Evolutionary conservation across 1,140 invertebrate genomes (phyloP).

Genomic region (Notospermus geniculatus): DNA sequence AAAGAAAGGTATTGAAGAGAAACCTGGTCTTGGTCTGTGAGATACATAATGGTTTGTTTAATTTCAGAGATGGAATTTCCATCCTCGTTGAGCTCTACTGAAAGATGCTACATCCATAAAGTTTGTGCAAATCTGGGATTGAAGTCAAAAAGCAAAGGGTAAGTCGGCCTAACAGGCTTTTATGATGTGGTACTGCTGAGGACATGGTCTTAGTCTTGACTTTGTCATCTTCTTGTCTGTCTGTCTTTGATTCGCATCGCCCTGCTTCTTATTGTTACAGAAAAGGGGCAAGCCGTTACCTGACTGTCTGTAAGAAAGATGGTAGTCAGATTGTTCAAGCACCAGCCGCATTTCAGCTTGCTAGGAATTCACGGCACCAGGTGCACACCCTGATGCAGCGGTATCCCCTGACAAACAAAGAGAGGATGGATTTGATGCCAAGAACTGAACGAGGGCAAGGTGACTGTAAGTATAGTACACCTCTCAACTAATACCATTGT

Average conservation of each 20-base stretch:
- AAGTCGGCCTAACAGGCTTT: no score
- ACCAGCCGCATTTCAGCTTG: conserved; percentile 69
- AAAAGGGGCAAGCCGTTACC: conserved; percentile 67
- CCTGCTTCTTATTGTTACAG: conserved; percentile 55
- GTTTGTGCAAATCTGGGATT: conserved; percentile 64
- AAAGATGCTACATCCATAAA: conserved; percentile 76
- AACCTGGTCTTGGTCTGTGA: no score
- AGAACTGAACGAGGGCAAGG: conserved; percentile 56
- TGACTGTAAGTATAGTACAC: conserved; percentile 8
- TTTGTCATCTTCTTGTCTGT: background rate
- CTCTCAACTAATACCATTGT: no score
- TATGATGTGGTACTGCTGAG: no score
- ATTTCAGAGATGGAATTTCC: conserved; percentile 65
- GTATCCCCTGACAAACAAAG: conserved; percentile 71
- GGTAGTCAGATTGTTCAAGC: conserved; percentile 69
- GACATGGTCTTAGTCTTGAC: no score
- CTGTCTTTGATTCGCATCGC: no score
- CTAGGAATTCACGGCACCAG: conserved; percentile 64
- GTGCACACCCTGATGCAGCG: conserved; percentile 64
- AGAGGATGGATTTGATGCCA: conserved; percentile 66
- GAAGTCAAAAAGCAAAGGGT: conserved; percentile 74
- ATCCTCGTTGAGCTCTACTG: conserved; percentile 70
- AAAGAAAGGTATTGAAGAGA: no score
- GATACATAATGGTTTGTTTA: no score
- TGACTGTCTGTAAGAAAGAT: conserved; percentile 74